Percentiles rank a stretch among this genome's conserved stretches.
Evolutionary conservation across 2,113 vertebrate species (phyloP).

Genomic region (Anoplopoma fimbria): DNA sequence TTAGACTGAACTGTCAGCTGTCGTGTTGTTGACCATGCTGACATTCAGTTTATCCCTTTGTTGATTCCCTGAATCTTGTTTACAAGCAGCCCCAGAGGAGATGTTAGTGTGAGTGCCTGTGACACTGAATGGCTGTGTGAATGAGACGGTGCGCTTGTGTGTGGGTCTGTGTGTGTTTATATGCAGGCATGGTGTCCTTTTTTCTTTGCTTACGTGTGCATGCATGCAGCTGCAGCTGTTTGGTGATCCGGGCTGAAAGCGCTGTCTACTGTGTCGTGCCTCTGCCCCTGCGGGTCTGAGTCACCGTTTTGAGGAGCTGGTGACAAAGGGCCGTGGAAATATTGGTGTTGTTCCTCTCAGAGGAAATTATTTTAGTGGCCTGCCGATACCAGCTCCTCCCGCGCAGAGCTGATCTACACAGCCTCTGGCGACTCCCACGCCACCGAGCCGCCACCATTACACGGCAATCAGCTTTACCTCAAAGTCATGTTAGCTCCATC

Average conservation of each 20-base stretch:
- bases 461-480: constrained; percentile 42
- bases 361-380: constrained; percentile 32
- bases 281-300: constrained; percentile 49
- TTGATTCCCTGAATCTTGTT: constrained; percentile 32
- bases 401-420: constrained; percentile 25
- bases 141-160: constrained; percentile 21
- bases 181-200: background rate
- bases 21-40: constrained; percentile 15
- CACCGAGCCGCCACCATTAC: constrained; percentile 5
- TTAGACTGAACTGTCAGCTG: constrained; percentile 23
- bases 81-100: constrained; percentile 29
- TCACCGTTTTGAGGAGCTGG: constrained; percentile 48
- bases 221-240: constrained; percentile 35
- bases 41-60: constrained; percentile 14
- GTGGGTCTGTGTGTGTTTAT: constrained; percentile 11
- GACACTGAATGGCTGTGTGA: constrained; percentile 10
- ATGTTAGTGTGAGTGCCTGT: constrained; percentile 1
- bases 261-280: constrained; percentile 19
- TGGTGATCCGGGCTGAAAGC: constrained; percentile 7
- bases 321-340: constrained; percentile 54
- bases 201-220: constrained; percentile 18
- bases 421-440: constrained; percentile 18
- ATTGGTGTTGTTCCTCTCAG: constrained; percentile 26
- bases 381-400: constrained; percentile 39
- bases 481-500: constrained; percentile 28